Percentiles rank a stretch among this genome's conserved stretches.
Conservation (phyloP, 2,888 invertebrate genomes). For the Drosophila silvestris region DNA sequence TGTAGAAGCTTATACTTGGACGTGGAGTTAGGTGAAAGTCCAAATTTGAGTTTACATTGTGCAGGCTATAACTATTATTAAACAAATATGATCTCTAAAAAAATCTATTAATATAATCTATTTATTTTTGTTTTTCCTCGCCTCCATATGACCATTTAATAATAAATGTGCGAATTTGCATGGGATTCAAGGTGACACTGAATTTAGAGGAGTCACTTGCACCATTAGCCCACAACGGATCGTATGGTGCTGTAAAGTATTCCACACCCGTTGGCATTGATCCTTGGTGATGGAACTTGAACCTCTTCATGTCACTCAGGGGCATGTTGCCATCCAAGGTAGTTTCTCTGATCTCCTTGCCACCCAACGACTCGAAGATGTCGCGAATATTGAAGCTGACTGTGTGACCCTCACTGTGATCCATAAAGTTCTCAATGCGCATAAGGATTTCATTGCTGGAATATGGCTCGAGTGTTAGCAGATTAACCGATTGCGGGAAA, state of each 20-base stretch:
- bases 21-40: neutral
- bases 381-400: conserved; percentile 80
- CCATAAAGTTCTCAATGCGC: conserved; percentile 91
- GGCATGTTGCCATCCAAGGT: conserved; percentile 90
- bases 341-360: conserved; percentile 88
- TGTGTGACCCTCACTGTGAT: conserved; percentile 86
- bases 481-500: conserved; percentile 90
- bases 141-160: conserved; percentile 40
- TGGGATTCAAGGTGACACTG: conserved; percentile 77
- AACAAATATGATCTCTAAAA: neutral
- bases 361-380: conserved; percentile 87
- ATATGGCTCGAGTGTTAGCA: conserved; percentile 93
- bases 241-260: conserved; percentile 67
- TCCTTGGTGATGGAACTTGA: conserved; percentile 80
- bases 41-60: neutral
- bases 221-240: conserved; percentile 60
- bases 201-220: conserved; percentile 68
- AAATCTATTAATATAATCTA: too few relatives aligned
- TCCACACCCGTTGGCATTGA: conserved; percentile 43
- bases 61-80: neutral
- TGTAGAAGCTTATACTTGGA: neutral
- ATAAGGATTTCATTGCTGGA: conserved; percentile 88
- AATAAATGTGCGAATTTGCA: conserved; percentile 84
- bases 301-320: conserved; percentile 86
- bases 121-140: conserved; percentile 16